A percentile compares a stretch with the other conserved stretches of the same genome.
phyloP scores from a whole-genome alignment of 2,888 invertebrate species.

The Dinocampus coccinellae region DNA sequence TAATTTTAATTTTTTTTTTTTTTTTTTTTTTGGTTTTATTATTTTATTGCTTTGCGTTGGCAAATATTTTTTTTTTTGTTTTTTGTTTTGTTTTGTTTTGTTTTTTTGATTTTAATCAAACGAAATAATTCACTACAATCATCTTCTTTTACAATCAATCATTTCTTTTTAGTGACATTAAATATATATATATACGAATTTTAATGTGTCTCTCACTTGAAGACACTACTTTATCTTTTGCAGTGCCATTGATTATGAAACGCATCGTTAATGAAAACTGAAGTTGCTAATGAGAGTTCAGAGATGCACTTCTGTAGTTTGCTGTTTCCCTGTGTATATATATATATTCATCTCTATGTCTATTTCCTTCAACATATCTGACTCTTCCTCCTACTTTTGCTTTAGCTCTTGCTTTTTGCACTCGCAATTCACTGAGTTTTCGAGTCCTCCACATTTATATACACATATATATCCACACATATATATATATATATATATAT shows the following conservation, averaged over 20 bases:
- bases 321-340: neutral
- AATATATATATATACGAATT: neutral
- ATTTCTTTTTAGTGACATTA: too few relatives aligned
- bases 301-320: conserved; percentile 15
- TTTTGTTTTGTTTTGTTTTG: neutral
- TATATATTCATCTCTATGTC: neutral
- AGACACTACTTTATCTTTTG: conserved; percentile 15
- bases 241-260: conserved; percentile 23
- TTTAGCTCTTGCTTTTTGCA: neutral
- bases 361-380: neutral
- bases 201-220: conserved; percentile 14
- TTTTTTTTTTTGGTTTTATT: neutral
- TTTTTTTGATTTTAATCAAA: neutral
- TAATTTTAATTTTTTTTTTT: neutral
- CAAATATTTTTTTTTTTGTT: too few relatives aligned
- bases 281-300: conserved; percentile 22
- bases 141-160: neutral
- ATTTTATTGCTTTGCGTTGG: neutral
- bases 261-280: conserved; percentile 28
- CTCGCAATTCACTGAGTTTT: neutral
- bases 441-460: neutral
- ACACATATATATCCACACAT: neutral
- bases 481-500: neutral
- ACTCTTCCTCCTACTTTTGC: neutral
- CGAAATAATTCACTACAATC: neutral